Conservation (phyloP, 2,797 vertebrate genomes). For the Petrocephalus schoutedeni region DNA sequence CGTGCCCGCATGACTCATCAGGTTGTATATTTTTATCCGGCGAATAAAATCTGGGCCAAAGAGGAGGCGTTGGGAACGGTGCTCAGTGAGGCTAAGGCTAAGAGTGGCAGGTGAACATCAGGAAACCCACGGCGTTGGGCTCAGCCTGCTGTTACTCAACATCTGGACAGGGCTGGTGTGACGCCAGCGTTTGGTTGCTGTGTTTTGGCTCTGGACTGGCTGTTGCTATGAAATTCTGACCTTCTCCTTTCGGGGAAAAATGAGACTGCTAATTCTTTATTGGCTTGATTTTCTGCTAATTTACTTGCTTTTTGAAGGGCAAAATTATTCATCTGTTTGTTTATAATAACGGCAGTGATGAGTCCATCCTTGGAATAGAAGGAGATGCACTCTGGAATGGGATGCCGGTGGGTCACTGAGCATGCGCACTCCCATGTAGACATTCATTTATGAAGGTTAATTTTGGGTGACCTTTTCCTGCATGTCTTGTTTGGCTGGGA, state of each 20-base stretch:
- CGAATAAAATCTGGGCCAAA: neutral
- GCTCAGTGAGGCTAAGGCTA: neutral
- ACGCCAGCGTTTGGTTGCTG: neutral
- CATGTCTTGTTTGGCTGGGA: neutral
- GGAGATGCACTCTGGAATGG: neutral
- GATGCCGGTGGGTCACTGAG: neutral
- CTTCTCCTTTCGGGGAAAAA: neutral
- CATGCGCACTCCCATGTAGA: neutral
- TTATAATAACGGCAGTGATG: neutral
- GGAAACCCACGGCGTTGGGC: neutral
- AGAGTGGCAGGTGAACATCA: neutral
- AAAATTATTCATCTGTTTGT: neutral
- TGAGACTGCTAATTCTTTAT: neutral
- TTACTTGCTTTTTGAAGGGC: neutral
- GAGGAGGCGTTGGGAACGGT: neutral
- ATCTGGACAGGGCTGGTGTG: neutral
- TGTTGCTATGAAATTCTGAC: neutral
- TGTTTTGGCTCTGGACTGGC: neutral
- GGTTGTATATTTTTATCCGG: constrained; percentile 38
- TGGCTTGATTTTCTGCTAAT: neutral
- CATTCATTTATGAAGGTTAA: neutral
- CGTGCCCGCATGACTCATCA: constrained; percentile 50
- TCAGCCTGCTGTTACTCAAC: neutral
- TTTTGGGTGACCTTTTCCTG: neutral
- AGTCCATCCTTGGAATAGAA: neutral